These are phyloP conservation scores for Notiomystis cincta DNA, from an alignment of 2,113 vertebrate genomes.

Conservation along the genomic window DNA sequence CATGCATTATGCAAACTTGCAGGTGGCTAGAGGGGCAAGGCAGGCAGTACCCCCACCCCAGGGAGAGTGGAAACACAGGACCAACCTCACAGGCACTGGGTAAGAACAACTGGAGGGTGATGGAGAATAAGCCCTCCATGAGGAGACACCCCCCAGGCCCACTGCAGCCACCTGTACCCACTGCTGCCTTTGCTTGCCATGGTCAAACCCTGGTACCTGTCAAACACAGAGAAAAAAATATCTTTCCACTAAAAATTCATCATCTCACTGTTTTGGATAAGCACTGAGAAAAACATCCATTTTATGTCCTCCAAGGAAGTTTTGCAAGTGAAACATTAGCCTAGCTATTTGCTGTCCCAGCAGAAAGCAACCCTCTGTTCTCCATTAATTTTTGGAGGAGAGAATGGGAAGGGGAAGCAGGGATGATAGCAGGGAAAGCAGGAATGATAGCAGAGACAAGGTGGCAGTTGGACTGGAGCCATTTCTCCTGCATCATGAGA, in stretches of 20 bases:
- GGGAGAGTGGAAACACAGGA: background rate
- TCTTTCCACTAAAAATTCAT: background rate
- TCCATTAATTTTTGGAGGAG: background rate
- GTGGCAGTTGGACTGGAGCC: background rate
- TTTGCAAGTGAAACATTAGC: background rate
- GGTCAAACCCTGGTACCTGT: background rate
- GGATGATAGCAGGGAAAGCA: background rate
- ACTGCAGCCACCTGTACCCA: background rate
- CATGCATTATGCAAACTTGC: background rate
- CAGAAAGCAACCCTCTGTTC: background rate
- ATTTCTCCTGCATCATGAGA: background rate
- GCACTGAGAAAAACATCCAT: background rate
- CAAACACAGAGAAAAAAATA: background rate
- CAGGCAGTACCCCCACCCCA: background rate
- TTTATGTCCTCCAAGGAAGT: background rate
- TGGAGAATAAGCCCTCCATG: background rate
- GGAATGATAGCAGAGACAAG: background rate
- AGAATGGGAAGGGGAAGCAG: background rate
- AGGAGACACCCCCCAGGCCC: background rate
- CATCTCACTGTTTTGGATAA: background rate
- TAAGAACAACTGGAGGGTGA: background rate
- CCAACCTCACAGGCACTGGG: background rate
- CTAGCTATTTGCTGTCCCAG: background rate
- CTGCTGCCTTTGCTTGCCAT: accelerated
- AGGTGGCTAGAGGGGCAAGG: background rate